A percentile compares a stretch with the other conserved stretches of the same genome.
These are phyloP conservation scores for Ciconia nigra DNA, from an alignment of 2,797 vertebrate genomes.

Conservation along the genomic window DNA sequence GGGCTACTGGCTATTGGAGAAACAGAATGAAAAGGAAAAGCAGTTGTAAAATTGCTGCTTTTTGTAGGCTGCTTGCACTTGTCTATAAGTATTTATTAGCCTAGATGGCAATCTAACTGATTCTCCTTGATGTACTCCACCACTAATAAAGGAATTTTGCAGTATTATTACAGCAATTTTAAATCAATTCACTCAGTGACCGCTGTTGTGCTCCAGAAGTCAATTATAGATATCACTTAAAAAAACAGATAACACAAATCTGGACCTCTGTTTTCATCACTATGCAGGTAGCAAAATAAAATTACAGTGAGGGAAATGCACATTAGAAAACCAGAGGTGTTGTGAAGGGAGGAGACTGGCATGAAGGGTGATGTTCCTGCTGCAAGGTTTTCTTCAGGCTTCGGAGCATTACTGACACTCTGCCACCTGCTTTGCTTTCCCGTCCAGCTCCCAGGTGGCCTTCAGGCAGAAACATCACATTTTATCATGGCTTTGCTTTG, in stretches of 20 bases:
- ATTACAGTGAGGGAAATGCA: neutral
- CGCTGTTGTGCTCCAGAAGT: neutral
- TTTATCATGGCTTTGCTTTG: neutral
- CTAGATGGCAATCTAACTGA: slow-evolving; percentile 45
- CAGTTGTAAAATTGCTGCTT: slow-evolving; percentile 22
- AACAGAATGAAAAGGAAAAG: slow-evolving; percentile 11
- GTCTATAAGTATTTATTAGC: slow-evolving; percentile 49
- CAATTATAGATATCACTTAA: slow-evolving; percentile 43
- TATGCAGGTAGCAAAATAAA: slow-evolving; percentile 13
- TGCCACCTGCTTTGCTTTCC: neutral
- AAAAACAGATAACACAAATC: neutral
- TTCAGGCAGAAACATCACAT: neutral
- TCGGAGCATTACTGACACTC: neutral
- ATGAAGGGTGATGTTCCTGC: neutral
- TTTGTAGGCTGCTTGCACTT: slow-evolving; percentile 30
- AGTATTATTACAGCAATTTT: slow-evolving; percentile 58
- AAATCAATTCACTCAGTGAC: slow-evolving; percentile 34
- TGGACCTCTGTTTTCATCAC: neutral
- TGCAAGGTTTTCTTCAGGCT: slow-evolving; percentile 11
- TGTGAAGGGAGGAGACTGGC: neutral
- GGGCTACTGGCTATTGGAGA: neutral
- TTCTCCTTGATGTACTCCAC: slow-evolving; percentile 35
- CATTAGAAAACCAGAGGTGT: neutral
- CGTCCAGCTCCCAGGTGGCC: neutral
- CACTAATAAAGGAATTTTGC: slow-evolving; percentile 57